Percentiles rank a stretch among this genome's conserved stretches.
Evolutionary conservation across 2,888 invertebrate genomes (phyloP).

Genomic region (Orthosia cruda): DNA sequence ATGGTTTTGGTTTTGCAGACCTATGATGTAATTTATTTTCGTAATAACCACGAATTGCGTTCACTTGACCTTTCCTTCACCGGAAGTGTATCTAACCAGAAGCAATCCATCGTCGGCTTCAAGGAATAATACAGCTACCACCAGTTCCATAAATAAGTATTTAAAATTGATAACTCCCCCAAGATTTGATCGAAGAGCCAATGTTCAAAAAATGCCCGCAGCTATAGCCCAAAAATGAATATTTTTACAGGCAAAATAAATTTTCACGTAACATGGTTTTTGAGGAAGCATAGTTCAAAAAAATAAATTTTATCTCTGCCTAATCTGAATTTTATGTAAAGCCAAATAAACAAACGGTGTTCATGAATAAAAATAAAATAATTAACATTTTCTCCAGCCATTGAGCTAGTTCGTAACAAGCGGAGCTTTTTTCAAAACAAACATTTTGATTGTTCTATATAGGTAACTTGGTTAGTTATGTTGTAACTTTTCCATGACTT

Average conservation of each 20-base stretch:
- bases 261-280: slow-evolving; percentile 30
- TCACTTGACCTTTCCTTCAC: too few species aligned
- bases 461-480: neutral
- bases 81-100: too few species aligned
- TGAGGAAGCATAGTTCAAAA: slow-evolving; percentile 17
- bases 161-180: neutral
- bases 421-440: neutral
- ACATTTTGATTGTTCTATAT: neutral
- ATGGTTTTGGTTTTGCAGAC: neutral
- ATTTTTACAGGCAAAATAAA: neutral
- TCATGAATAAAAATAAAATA: slow-evolving; percentile 39
- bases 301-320: slow-evolving; percentile 15
- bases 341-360: slow-evolving; percentile 24
- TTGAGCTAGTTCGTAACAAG: slow-evolving; percentile 20
- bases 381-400: slow-evolving; percentile 6
- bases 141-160: too few species aligned
- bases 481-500: neutral
- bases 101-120: too few species aligned
- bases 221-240: slow-evolving; percentile 13
- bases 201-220: slow-evolving; percentile 31
- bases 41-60: too few species aligned
- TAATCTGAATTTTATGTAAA: slow-evolving; percentile 45
- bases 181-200: neutral
- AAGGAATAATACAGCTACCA: too few species aligned
- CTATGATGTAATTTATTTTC: too few species aligned